Conservation (phyloP, 2,797 vertebrate species). For the Otolemur crassicaudatus region DNA sequence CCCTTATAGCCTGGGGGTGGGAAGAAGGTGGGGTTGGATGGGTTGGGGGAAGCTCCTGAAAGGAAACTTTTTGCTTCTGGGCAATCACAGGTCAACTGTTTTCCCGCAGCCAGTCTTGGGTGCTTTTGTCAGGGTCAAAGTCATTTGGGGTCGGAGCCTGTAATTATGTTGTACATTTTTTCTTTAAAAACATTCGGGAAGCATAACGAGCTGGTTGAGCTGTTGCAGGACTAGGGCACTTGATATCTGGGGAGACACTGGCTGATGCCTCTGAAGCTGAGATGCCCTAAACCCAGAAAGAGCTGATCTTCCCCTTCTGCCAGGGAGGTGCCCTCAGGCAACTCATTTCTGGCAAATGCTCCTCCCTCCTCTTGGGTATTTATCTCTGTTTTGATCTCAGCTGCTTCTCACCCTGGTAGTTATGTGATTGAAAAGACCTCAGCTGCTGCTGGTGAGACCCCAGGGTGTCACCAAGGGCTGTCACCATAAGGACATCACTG, state of each 20-base stretch:
- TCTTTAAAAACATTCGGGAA: conserved; percentile 49
- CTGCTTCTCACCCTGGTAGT: not conserved
- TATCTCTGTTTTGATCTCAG: conserved; percentile 66
- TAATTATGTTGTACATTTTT: conserved; percentile 63
- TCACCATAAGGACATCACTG: not conserved
- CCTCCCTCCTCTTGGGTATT: not conserved
- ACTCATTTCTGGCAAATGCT: conserved; percentile 51
- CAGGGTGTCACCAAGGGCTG: not conserved
- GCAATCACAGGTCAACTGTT: conserved; percentile 8
- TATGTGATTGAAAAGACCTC: not conserved
- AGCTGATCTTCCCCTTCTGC: not conserved
- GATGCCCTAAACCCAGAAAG: not conserved
- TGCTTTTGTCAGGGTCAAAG: conserved; percentile 66
- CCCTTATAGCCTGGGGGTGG: not conserved
- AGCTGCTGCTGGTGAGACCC: not conserved
- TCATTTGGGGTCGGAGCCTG: conserved; percentile 65
- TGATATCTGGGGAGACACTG: not conserved
- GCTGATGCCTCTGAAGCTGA: not conserved
- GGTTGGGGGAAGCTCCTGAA: not conserved
- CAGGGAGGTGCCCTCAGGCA: not conserved
- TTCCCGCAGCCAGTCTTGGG: conserved; percentile 31
- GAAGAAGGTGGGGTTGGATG: not conserved
- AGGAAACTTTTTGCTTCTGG: conserved; percentile 24
- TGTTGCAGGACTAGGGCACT: not conserved
- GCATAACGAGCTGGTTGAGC: conserved; percentile 34